These are phyloP conservation scores for Limnodromus scolopaceus DNA, from an alignment of 2,797 vertebrate genomes.

Conservation along the genomic window DNA sequence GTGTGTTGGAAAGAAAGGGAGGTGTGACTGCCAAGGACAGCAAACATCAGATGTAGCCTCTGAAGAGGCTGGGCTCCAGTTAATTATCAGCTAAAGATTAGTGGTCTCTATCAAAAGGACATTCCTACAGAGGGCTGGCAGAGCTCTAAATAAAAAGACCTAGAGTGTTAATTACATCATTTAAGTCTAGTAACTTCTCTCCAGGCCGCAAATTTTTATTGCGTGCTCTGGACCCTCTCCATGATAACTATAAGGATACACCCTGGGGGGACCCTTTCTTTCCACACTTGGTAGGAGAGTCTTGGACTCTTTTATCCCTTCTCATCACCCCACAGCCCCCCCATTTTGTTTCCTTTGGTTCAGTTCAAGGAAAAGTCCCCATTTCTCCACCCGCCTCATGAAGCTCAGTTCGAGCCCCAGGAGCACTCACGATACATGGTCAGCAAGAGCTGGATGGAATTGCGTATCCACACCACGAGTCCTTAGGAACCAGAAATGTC, in stretches of 20 bases:
- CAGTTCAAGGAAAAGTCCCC: neutral
- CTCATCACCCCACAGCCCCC: neutral
- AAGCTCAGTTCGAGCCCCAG: neutral
- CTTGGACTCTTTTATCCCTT: neutral
- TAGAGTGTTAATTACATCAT: neutral
- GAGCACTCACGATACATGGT: neutral
- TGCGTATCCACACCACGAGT: neutral
- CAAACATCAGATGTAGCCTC: neutral
- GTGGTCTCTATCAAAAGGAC: neutral
- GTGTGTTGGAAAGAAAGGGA: constrained; percentile 9
- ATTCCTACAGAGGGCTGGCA: neutral
- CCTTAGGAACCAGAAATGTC: constrained; percentile 29
- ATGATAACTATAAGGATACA: neutral
- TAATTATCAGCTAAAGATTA: constrained; percentile 30
- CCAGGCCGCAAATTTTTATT: neutral
- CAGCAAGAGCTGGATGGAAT: neutral
- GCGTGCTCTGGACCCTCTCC: neutral
- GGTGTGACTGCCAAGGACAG: neutral
- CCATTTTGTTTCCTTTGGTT: neutral
- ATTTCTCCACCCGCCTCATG: fast-evolving
- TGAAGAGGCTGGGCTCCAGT: neutral
- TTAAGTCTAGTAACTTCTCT: neutral
- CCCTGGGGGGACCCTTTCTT: neutral
- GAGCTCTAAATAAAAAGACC: neutral
- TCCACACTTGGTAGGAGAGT: neutral